Evolutionary conservation across 2,113 vertebrate genomes (phyloP).

Genomic region (Phrynosoma blainvillii): DNA sequence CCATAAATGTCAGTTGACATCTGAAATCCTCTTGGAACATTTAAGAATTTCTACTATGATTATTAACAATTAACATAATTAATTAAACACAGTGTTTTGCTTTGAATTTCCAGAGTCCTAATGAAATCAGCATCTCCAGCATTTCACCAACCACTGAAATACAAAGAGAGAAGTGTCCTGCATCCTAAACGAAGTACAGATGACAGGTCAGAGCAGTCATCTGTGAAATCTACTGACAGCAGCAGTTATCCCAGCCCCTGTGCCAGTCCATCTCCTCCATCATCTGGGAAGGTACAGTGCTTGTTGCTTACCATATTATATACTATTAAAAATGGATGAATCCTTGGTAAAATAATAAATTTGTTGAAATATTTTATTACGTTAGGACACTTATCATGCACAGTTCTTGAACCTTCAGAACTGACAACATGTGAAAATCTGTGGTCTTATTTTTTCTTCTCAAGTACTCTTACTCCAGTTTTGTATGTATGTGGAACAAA

Average conservation of each 20-base stretch:
- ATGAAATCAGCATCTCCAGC: slow-evolving; percentile 66
- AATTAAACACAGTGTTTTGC: not conserved
- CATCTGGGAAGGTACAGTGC: slow-evolving; percentile 81
- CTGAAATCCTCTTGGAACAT: not conserved
- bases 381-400: not conserved
- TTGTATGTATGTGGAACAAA: not conserved
- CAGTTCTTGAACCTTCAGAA: too few species aligned
- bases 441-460: not conserved
- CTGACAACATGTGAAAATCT: too few species aligned
- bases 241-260: slow-evolving; percentile 75
- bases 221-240: slow-evolving; percentile 76
- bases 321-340: not conserved
- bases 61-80: not conserved
- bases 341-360: not conserved
- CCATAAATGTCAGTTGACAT: not conserved
- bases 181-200: slow-evolving; percentile 71
- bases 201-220: slow-evolving; percentile 74
- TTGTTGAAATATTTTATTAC: not conserved
- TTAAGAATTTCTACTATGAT: not conserved
- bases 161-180: slow-evolving; percentile 72
- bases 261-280: slow-evolving; percentile 75
- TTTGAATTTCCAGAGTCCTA: slow-evolving; percentile 62
- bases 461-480: not conserved
- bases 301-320: not conserved
- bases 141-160: slow-evolving; percentile 68